Percentiles rank a stretch among this genome's conserved stretches.
Evolutionary conservation across 2,888 invertebrate genomes (phyloP).

Genomic region (Amiota communis): DNA sequence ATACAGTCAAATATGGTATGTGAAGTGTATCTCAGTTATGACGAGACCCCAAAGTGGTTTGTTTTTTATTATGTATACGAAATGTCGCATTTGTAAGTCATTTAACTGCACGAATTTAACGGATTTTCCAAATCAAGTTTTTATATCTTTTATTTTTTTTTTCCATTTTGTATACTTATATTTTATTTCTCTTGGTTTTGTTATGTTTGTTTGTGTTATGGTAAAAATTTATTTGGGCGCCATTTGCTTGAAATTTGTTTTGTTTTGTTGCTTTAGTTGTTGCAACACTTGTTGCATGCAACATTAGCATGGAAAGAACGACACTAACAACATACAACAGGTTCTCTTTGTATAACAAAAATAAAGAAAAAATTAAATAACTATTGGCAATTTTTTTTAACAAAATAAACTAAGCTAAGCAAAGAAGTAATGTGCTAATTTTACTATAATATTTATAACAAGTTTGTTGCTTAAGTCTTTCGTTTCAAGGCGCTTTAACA

Average conservation of each 20-base stretch:
- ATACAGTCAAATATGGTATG: too few relatives aligned
- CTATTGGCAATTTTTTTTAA: background rate
- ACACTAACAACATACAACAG: constrained; percentile 4
- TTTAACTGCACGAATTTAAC: constrained; percentile 60
- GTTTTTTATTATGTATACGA: background rate
- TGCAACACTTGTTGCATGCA: constrained; percentile 20
- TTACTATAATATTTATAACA: constrained; percentile 33
- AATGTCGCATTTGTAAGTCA: background rate
- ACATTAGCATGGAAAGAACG: background rate
- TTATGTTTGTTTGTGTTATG: background rate
- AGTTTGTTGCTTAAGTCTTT: constrained; percentile 63
- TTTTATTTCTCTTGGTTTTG: constrained; percentile 12
- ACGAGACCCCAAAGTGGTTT: background rate
- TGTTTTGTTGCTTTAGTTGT: background rate
- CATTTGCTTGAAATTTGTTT: constrained; percentile 11
- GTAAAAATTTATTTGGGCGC: constrained; percentile 11
- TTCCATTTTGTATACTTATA: background rate
- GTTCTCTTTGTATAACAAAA: constrained; percentile 11
- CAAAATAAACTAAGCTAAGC: constrained; percentile 21
- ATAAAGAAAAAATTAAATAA: constrained; percentile 8
- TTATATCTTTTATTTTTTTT: background rate
- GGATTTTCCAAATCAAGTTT: constrained; percentile 56
- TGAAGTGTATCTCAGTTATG: background rate
- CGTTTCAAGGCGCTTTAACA: constrained; percentile 27
- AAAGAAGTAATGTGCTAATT: constrained; percentile 44